phyloP scores from a whole-genome alignment of 2,888 invertebrate species.

The Capitulum mitella region DNA sequence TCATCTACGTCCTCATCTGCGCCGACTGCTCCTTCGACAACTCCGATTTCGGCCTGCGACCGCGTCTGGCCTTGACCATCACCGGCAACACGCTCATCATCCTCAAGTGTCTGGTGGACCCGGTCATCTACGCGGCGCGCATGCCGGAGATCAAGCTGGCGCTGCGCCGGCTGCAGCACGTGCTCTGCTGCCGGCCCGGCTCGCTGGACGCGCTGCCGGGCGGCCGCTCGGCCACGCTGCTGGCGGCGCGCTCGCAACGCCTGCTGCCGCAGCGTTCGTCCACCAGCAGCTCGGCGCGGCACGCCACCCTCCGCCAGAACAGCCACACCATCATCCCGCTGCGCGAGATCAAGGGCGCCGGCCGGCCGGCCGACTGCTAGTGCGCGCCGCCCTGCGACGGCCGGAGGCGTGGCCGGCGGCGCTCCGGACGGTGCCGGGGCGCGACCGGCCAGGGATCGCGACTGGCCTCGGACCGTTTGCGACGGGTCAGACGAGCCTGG shows the following conservation, averaged over 20 bases:
- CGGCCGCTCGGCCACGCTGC: not conserved
- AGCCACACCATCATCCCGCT: not conserved
- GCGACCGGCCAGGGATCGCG: too few relatives aligned
- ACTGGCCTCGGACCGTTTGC: too few relatives aligned
- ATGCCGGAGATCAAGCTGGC: conserved; percentile 14
- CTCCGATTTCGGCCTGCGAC: conserved; percentile 32
- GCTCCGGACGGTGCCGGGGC: too few relatives aligned
- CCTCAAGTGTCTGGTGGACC: conserved; percentile 41
- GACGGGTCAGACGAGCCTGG: too few relatives aligned
- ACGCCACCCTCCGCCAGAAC: not conserved
- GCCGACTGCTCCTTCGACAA: conserved; percentile 45
- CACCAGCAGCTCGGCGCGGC: not conserved
- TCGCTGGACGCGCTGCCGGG: not conserved
- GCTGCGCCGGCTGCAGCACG: conserved; percentile 4
- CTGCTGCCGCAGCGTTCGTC: too few relatives aligned
- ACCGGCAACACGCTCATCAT: conserved; percentile 49
- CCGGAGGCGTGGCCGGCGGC: not conserved
- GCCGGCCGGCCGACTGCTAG: not conserved
- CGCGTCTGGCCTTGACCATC: conserved; percentile 27
- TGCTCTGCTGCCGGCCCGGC: not conserved
- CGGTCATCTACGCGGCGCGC: conserved; percentile 18
- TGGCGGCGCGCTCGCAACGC: not conserved
- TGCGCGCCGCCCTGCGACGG: not conserved
- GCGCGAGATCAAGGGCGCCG: not conserved
- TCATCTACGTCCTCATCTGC: conserved; percentile 54